These are phyloP conservation scores for Ammodytes marinus DNA, from an alignment of 2,113 vertebrate genomes.

Conservation along the genomic window DNA sequence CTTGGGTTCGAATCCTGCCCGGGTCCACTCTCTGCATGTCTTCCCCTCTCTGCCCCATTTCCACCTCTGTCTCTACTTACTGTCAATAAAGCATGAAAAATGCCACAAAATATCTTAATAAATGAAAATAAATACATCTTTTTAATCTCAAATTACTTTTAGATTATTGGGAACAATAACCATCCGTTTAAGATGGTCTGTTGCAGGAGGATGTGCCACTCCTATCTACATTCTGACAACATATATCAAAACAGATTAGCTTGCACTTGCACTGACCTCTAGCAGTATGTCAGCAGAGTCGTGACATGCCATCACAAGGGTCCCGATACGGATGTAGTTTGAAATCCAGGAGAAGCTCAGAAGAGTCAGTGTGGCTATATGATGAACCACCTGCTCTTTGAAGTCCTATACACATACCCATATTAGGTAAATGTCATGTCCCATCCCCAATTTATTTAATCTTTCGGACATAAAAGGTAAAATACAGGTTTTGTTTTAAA, in stretches of 20 bases:
- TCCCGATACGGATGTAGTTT: slow-evolving; percentile 93
- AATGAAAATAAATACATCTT: not conserved
- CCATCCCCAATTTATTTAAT: not conserved
- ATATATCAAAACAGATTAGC: not conserved
- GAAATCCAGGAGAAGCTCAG: slow-evolving; percentile 94
- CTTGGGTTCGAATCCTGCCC: too few relatives aligned
- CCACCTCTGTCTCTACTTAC: too few relatives aligned
- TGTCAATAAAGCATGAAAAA: too few relatives aligned
- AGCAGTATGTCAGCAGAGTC: slow-evolving; percentile 92
- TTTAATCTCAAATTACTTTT: not conserved
- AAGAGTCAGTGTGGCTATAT: slow-evolving; percentile 90
- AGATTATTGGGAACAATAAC: not conserved
- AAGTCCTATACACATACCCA: slow-evolving; percentile 87
- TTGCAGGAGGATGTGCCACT: not conserved
- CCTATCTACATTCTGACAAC: not conserved
- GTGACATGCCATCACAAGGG: slow-evolving; percentile 90
- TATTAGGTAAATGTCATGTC: not conserved
- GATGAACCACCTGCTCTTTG: slow-evolving; percentile 91
- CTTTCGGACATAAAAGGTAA: not conserved
- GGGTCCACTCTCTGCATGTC: too few relatives aligned
- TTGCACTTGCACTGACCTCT: slow-evolving; percentile 85
- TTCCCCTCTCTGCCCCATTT: too few relatives aligned
- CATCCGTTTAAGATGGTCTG: not conserved
- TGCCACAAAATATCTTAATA: too few relatives aligned
- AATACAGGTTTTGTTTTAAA: not conserved